phyloP scores from a whole-genome alignment of 35 echinoderm and acorn worm genomes.

The Diadema setosum region DNA sequence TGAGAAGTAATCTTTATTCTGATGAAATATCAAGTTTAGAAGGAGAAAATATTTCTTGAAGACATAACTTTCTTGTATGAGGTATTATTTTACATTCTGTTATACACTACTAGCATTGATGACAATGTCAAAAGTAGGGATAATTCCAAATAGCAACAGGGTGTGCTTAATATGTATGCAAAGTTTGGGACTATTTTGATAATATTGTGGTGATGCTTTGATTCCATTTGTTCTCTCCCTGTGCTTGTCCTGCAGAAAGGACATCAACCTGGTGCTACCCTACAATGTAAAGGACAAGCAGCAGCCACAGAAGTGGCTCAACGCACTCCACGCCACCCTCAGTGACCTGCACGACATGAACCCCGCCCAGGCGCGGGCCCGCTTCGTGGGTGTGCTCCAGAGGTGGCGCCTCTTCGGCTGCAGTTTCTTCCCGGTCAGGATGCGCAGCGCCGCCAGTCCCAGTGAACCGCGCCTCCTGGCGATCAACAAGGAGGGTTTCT shows the following conservation, averaged over 20 bases:
- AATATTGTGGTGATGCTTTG: too few species aligned
- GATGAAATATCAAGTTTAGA: too few species aligned
- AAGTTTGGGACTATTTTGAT: too few species aligned
- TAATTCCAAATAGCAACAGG: too few species aligned
- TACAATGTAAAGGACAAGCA: constrained; percentile 30
- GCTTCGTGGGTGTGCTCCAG: constrained; percentile 45
- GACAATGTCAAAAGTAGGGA: too few species aligned
- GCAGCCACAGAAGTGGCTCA: constrained; percentile 71
- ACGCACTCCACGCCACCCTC: constrained; percentile 48
- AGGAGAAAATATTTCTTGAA: too few species aligned
- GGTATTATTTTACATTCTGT: too few species aligned
- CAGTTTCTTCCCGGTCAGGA: constrained; percentile 58
- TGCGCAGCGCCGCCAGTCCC: not conserved
- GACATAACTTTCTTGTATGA: too few species aligned
- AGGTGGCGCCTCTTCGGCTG: constrained; percentile 69
- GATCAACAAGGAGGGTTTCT: constrained; percentile 76
- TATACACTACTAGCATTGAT: too few species aligned
- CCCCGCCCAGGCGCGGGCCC: constrained; percentile 22
- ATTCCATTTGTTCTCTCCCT: too few species aligned
- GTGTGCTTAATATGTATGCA: too few species aligned
- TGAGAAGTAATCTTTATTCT: too few species aligned
- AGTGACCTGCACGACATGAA: not conserved
- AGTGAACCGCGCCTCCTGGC: constrained; percentile 54
- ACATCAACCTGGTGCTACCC: constrained; percentile 55
- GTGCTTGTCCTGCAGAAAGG: constrained; percentile 43